Evolutionary conservation across 1,140 invertebrate species (phyloP), one percentile per base, ranked within the genome.

Genomic region (Heliconius hewitsoni): DNA sequence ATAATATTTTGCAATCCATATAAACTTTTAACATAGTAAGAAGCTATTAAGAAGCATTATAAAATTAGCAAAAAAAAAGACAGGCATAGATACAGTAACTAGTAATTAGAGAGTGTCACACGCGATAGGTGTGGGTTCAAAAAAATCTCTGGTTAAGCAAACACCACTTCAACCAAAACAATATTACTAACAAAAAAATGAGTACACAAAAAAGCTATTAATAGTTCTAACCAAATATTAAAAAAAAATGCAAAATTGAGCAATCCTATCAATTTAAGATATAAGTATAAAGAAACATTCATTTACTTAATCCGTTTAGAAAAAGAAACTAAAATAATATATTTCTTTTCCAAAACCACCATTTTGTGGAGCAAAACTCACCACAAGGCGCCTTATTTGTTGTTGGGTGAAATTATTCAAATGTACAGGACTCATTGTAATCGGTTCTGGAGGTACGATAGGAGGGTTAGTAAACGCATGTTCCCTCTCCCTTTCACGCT

Each of bases 381-480:
- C 84, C 85, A 89, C 87, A 9, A 86, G 83, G n/a, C 91, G 87
- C 30, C 89, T 89, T 77, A 92, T 93, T 78, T 87, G 94, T 82
- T 87, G 93, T 74, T 85, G 89, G 9, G 89, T 90, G 13, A 66
- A 66, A 46, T 71, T 9, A 39, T 78, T 76, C 1, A 76, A 46
- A 19, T 79, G 30, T 23, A 79, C 23, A 3, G 52, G n/a, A 2
- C 34, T 80, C 42, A 82, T 74, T 19, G 19, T 60, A 46, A 16
- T 71, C n/a, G 42, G 81, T 13, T 66, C 23, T 13, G 27, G 27
- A 11, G 27, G 27, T 27, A 66, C 11, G 1, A 27, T 66, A 1
- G 60, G 60, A 1, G 23, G 39, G 50, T 46, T 71, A 3, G 23
- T 57, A 37, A 72, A 71, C n/a, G n/a, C 2, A 8, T 52, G 46